Conservation (phyloP, 1,140 invertebrate species). For the Capitella teleta region DNA sequence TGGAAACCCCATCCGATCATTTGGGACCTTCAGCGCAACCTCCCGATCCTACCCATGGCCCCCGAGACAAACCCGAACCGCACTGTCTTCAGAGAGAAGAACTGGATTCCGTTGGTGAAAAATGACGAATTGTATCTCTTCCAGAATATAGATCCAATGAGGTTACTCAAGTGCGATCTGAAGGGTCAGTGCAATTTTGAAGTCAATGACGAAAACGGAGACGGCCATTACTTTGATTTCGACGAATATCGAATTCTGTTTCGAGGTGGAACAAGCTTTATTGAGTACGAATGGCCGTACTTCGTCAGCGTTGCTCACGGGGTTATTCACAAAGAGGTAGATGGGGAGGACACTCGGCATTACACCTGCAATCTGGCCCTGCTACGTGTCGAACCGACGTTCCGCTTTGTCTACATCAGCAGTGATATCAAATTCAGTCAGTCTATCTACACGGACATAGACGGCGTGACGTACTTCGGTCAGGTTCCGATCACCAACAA, state of each 20-base stretch:
- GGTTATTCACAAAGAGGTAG: conserved; percentile 16
- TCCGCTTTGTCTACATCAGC: conserved; percentile 15
- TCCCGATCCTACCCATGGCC: conserved; percentile 13
- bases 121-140: conserved; percentile 13
- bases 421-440: conserved; percentile 11
- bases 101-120: conserved; percentile 15
- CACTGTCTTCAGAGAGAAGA: conserved; percentile 17
- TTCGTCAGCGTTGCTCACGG: conserved; percentile 14
- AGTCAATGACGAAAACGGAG: conserved; percentile 9
- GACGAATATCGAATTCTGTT: conserved; percentile 10
- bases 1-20: conserved; percentile 14
- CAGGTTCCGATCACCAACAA: conserved; percentile 13
- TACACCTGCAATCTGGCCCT: conserved; percentile 16
- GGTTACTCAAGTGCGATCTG: conserved; percentile 11
- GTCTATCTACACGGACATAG: conserved; percentile 9
- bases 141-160: conserved; percentile 16
- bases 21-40: conserved; percentile 12
- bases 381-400: conserved; percentile 10
- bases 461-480: conserved; percentile 14
- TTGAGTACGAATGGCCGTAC: conserved; percentile 14
- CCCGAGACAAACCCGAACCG: conserved; percentile 11
- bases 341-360: conserved; percentile 4
- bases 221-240: conserved; percentile 13
- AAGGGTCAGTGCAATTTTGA: conserved; percentile 11
- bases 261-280: conserved; percentile 16